Evolutionary conservation across 2,113 vertebrate species (phyloP).

Genomic region (Rissa tridactyla): DNA sequence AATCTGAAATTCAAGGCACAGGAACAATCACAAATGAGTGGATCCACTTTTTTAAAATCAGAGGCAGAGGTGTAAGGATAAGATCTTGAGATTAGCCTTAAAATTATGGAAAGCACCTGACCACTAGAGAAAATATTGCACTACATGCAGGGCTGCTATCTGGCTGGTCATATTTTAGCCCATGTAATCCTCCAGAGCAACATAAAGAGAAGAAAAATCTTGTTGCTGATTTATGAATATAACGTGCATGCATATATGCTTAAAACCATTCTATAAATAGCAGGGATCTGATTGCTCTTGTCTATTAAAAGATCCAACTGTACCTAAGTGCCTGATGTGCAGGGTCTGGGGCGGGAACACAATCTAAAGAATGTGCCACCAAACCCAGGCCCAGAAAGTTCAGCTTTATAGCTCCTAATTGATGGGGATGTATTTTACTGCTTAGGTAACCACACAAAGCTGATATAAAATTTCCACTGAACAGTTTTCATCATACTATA

Average conservation of each 20-base stretch:
- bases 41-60: background rate
- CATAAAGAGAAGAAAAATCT: background rate
- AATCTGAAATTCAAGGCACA: background rate
- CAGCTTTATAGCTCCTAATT: background rate
- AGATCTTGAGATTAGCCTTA: background rate
- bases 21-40: background rate
- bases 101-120: background rate
- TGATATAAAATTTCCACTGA: background rate
- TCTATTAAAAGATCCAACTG: slow-evolving; percentile 5
- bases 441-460: background rate
- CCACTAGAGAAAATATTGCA: background rate
- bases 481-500: background rate
- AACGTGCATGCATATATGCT: background rate
- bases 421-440: background rate
- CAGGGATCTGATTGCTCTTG: background rate
- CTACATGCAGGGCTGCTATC: background rate
- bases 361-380: background rate
- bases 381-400: background rate
- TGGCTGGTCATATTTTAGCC: background rate
- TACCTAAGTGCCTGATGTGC: background rate
- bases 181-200: background rate
- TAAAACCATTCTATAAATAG: background rate
- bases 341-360: background rate
- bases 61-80: background rate
- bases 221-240: background rate